Evolutionary conservation across 2,113 vertebrate genomes (phyloP).

Genomic region (Theristicus caerulescens): DNA sequence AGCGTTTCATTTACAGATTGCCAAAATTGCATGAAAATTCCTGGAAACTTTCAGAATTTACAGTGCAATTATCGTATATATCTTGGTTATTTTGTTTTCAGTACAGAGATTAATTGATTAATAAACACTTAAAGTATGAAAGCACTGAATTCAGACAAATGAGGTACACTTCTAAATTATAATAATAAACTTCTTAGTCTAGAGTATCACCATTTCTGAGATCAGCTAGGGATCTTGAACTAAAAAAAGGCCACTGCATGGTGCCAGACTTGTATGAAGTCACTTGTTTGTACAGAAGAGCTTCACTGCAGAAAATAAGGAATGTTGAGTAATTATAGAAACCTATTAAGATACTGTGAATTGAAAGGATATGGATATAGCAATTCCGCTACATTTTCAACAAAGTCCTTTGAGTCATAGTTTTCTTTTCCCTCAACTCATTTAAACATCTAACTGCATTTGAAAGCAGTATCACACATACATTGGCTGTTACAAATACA

Average conservation of each 20-base stretch:
- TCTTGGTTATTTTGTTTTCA: background rate
- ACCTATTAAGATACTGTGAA: background rate
- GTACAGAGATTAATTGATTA: background rate
- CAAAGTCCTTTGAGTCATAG: background rate
- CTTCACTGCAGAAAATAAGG: background rate
- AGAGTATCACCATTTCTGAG: background rate
- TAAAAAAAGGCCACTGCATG: background rate
- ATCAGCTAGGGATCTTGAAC: background rate
- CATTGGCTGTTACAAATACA: background rate
- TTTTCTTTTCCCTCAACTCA: slow-evolving; percentile 39
- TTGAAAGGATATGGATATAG: background rate
- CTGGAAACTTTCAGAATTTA: background rate
- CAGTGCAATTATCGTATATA: background rate
- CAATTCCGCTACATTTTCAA: background rate
- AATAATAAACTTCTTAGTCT: background rate
- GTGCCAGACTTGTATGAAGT: background rate
- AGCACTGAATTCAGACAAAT: background rate
- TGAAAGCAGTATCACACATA: slow-evolving; percentile 8
- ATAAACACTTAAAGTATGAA: background rate
- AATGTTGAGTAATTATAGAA: background rate
- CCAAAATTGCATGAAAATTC: background rate
- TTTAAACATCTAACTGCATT: background rate
- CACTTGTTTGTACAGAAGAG: background rate
- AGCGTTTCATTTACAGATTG: background rate
- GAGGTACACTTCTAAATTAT: background rate